Base-by-base conservation (phyloP, 2,113 vertebrate species). In the Forbesichthys papilliferus region DNA sequence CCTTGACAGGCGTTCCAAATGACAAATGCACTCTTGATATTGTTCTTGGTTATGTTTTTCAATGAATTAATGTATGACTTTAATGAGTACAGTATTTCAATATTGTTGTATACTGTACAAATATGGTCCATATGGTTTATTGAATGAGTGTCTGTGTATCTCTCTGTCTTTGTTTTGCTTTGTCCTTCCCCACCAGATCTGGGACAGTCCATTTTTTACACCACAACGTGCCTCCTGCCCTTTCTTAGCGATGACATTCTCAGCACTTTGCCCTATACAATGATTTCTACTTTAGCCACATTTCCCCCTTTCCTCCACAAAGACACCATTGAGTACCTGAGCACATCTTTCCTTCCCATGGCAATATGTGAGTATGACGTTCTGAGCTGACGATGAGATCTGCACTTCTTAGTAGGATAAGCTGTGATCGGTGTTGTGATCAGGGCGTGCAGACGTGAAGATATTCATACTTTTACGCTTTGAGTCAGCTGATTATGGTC, bases 171-270 rank as follows among this genome's bases (percentile, higher is more conserved):
- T 27, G 1, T 78, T 82, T 79, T 81, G 69, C 86, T 57, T 78
- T 78, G 77, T 65, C 63, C 69, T 47, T 85, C 88, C 75, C 78
- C 89, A 83, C 82, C 93, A 99, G 98, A 99, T 96, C 94, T 99
- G 83, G 98, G 98, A 91, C 98, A 99, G 92, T 98, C 98, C 74
- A 97, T 99, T 95, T 99, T 99, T 98, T 99, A 99, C 87, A 99
- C 98, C 74, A 99, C 96, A 66, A 95, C 98, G 68, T 99, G 96
- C 93, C 95, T 99, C 87, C 94, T 98, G 84, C 96, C 98, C 76
- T 99, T 99, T 95, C 96, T 99, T 92, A 98, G 78, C 90, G 98
- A 99, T 80, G 98, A 99, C 92, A 95, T 98, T 92, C 95, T 99
- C 93, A 98, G 98, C 92, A 99, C 98, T 92, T 95, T 99, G 89